Base-by-base conservation (phyloP, 2,888 invertebrate species). In the Trissolcus japonicus region DNA sequence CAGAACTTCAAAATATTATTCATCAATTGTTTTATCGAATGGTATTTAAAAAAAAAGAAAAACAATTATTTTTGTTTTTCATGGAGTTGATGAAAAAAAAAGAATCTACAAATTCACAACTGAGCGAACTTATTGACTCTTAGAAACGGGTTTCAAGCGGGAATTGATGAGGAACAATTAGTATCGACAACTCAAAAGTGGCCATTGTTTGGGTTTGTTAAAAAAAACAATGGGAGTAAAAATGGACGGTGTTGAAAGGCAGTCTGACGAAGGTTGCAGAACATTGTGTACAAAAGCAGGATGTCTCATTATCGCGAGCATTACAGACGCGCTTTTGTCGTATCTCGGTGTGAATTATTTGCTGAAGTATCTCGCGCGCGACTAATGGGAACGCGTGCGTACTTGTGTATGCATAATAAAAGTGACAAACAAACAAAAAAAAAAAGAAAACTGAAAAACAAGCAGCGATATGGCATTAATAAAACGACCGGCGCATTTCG, bases 311-410 rank as follows among this genome's bases (percentile, higher is more conserved):
- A 61, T 61, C 51, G 50, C 51, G 1, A 11, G 48, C 50, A 51
- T 17, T 41, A 53, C 62, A 40, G 55, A 35, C 57, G 50, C 50
- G 50, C 66, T 66, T 66, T 66, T 66, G 57, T 66, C 66, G 56
- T 9, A n/a, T 17, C 29, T 54, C 46, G 40, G 17, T 19, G 46
- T 66, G 66, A 66, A 66, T 57, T 66, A 66, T 66, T 66, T 57
- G 50, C 57, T 50, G 56, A 66, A 66, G 66, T 65, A 56, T 56
- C 56, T 56, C 48, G 46, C 35, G 25, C 59, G 41, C 62, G 53
- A 62, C 60, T 60, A 60, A 60, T 60, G 29, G 48, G 21, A 16
- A 7, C 53, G 43, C 25, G 53, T 62, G 53, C 62, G 53, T 62
- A 19, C 53, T 53, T 35, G 62, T 62, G 35, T 25, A 43, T 40